Evolutionary conservation across 2,888 invertebrate genomes (phyloP), one percentile per base, ranked within the genome.

Genomic region (Prosapia bicincta): DNA sequence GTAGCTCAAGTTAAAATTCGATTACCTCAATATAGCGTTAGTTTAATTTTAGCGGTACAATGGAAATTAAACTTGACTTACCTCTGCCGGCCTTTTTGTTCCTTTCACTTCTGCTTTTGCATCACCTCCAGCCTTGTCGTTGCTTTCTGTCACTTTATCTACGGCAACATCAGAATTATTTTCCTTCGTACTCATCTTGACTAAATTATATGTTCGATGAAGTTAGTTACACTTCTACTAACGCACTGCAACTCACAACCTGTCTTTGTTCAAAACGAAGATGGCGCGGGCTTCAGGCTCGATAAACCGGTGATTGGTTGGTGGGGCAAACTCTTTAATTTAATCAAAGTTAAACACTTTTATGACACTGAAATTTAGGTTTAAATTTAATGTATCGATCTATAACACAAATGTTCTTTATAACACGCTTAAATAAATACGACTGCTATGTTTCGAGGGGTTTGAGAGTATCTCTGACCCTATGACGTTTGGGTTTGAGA

Each of bases 1-100:
- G n/a, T n/a, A n/a, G n/a, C n/a, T n/a, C n/a, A 30, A 54, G 5
- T 54, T 54, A 2, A 54, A 54, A 54, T 20, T 13, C 3, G 54
- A 54, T 20, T 54, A 54, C 13, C n/a, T 20, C n/a, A 38, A 54
- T 30, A 54, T 54, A 54, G 20, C n/a, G n/a, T 20, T 20, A 20
- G 20, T 54, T 54, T 20, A 20, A 54, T 3, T 20, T 72, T 72
- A 66, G 72, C 72, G 72, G 72, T 66, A 54, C 20, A 54, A 54
- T 20, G 20, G 54, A 54, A 54, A 20, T 54, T 20, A 20, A 20
- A 54, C 66, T 72, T 66, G 30, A 90, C 93, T 92, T 87, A 94
- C 94, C 91, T 94, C 94, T 84, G 93, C 93, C 88, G 93, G 91
- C 89, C 94, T 91, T 88, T 94, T 94, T 85, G 92, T 92, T 87